Percentiles rank a stretch among this genome's conserved stretches.
phyloP scores from a whole-genome alignment of 2,113 vertebrate species.

The Colossoma macropomum region DNA sequence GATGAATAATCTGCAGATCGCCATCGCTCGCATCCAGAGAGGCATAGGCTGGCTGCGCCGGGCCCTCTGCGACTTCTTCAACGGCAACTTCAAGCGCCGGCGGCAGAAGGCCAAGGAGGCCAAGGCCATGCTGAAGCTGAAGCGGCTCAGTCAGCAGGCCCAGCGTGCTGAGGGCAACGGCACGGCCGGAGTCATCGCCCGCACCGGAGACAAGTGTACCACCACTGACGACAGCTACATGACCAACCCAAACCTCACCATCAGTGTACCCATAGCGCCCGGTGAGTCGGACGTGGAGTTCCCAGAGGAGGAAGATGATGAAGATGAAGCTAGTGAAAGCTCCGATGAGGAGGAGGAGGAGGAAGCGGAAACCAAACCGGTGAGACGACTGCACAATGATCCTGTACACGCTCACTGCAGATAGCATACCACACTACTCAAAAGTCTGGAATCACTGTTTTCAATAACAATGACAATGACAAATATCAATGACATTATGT shows the following conservation, averaged over 20 bases:
- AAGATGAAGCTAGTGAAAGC: conserved; percentile 66
- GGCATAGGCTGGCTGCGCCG: conserved; percentile 81
- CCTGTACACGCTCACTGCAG: not conserved
- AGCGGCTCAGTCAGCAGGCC: conserved; percentile 78
- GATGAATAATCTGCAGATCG: conserved; percentile 97
- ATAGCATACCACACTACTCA: no score
- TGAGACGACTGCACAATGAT: conserved; percentile 10
- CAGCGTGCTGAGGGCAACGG: conserved; percentile 81
- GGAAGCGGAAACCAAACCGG: conserved; percentile 55
- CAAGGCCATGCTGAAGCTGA: conserved; percentile 86
- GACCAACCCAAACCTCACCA: conserved; percentile 81
- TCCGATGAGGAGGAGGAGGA: conserved; percentile 64
- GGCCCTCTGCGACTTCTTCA: conserved; percentile 84
- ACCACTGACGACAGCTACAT: conserved; percentile 80
- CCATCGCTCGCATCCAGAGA: conserved; percentile 88
- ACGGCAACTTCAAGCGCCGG: conserved; percentile 80
- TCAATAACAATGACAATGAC: no score
- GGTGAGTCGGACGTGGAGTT: conserved; percentile 93
- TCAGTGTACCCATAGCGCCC: conserved; percentile 93
- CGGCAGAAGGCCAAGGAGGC: conserved; percentile 83
- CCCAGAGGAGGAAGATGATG: conserved; percentile 83
- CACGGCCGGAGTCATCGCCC: conserved; percentile 69
- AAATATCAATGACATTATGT: no score
- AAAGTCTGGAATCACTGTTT: no score
- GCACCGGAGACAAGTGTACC: conserved; percentile 74